Evolutionary conservation across 1,140 invertebrate genomes (phyloP).

Genomic region (Stenopsyche tienmushanensis): DNA sequence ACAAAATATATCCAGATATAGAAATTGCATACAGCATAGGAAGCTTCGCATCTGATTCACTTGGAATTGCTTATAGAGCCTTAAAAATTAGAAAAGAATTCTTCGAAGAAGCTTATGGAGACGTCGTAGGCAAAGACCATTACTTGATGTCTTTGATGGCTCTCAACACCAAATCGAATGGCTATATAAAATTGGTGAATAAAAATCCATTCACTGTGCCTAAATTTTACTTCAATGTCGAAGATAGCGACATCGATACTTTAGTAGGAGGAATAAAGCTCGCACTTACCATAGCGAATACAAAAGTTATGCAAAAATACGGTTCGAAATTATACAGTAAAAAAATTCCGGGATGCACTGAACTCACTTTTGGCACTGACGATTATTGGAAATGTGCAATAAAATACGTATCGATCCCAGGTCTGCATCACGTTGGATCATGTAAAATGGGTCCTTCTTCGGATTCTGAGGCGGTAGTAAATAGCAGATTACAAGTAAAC

Average conservation of each 20-base stretch:
- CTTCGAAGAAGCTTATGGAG: constrained; percentile 58
- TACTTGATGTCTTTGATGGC: constrained; percentile 52
- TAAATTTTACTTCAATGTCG: constrained; percentile 69
- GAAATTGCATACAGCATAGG: constrained; percentile 62
- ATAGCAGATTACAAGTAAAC: constrained; percentile 67
- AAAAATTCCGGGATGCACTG: constrained; percentile 61
- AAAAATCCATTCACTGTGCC: constrained; percentile 74
- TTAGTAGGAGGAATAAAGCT: constrained; percentile 69
- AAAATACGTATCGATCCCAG: constrained; percentile 59
- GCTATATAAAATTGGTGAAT: constrained; percentile 64
- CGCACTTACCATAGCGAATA: constrained; percentile 59
- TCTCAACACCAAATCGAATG: constrained; percentile 72
- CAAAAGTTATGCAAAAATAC: constrained; percentile 61
- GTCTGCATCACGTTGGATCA: constrained; percentile 71
- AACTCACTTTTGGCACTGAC: constrained; percentile 58
- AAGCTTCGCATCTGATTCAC: constrained; percentile 64
- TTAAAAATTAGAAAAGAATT: constrained; percentile 59
- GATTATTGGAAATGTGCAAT: constrained; percentile 74
- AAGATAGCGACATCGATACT: constrained; percentile 64
- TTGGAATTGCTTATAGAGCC: constrained; percentile 58
- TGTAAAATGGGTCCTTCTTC: constrained; percentile 72
- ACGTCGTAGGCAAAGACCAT: constrained; percentile 50
- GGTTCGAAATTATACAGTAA: constrained; percentile 58
- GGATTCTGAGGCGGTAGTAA: constrained; percentile 71
- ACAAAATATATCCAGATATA: constrained; percentile 61